Evolutionary conservation across 2,797 vertebrate genomes (phyloP).

Genomic region (Sebastolobus altivelis): DNA sequence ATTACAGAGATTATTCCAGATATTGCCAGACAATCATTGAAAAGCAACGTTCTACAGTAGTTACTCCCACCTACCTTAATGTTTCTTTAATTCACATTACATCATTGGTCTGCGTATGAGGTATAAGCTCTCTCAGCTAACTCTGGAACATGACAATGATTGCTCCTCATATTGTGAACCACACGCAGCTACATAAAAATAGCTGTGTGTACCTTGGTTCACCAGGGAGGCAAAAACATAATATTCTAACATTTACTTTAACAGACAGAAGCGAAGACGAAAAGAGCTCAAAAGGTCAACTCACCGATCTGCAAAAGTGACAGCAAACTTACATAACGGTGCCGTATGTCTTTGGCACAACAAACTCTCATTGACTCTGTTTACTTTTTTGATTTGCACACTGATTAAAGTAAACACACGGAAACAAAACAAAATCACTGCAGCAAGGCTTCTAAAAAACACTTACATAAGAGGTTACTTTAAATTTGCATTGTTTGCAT

Average conservation of each 20-base stretch:
- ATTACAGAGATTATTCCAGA: no score
- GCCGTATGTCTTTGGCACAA: background rate
- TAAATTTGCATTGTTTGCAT: background rate
- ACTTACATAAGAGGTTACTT: background rate
- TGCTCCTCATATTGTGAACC: slow-evolving; percentile 6
- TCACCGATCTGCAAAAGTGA: background rate
- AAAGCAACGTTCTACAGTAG: slow-evolving; percentile 24
- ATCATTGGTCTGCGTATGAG: slow-evolving; percentile 4
- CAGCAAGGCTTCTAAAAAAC: background rate
- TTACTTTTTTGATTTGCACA: slow-evolving; percentile 6
- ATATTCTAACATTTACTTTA: slow-evolving; percentile 15
- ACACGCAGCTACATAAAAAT: slow-evolving; percentile 3
- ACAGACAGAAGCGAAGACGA: background rate
- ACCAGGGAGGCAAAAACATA: background rate
- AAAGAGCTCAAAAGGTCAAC: background rate
- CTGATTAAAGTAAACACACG: slow-evolving; percentile 7
- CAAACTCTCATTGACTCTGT: background rate
- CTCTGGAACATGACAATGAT: slow-evolving; percentile 7
- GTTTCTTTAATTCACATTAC: slow-evolving; percentile 47
- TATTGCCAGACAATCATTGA: no score
- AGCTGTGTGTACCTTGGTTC: background rate
- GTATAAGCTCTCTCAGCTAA: background rate
- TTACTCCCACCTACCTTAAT: slow-evolving; percentile 53
- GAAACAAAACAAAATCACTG: background rate
- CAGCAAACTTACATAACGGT: background rate